These are phyloP conservation scores for Rhamphomyia laevipes DNA, from an alignment of 2,888 invertebrate species.

Conservation along the genomic window DNA sequence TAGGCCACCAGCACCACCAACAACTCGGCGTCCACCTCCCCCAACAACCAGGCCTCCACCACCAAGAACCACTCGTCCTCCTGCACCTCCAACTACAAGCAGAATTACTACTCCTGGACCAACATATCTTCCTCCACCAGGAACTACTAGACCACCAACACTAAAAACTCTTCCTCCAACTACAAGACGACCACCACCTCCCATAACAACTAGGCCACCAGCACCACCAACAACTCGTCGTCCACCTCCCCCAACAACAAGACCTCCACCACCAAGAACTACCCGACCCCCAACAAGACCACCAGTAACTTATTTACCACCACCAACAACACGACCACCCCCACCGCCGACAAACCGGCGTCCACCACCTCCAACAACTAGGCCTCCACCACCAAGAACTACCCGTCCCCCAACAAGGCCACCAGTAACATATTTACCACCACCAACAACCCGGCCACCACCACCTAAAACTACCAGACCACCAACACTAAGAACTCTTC, in stretches of 20 bases:
- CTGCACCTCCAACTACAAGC: neutral
- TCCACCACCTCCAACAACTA: neutral
- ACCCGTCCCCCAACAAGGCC: neutral
- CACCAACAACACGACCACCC: neutral
- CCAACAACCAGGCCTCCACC: neutral
- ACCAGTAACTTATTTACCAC: neutral
- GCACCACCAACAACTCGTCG: neutral
- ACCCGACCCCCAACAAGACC: neutral
- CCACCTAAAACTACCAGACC: neutral
- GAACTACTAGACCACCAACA: neutral
- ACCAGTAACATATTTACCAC: neutral
- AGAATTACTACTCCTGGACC: no score
- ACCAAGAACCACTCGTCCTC: neutral
- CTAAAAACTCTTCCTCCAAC: neutral
- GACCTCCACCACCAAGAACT: no score
- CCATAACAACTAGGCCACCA: neutral
- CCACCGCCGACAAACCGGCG: neutral
- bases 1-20: no score
- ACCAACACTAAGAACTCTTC: neutral
- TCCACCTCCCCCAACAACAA: neutral
- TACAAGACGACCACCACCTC: neutral
- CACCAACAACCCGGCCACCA: neutral
- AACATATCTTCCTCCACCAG: no score
- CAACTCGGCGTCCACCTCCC: neutral
- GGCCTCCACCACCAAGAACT: neutral